Conservation (phyloP, 2,888 invertebrate species). For the Embidobia sp. region DNA sequence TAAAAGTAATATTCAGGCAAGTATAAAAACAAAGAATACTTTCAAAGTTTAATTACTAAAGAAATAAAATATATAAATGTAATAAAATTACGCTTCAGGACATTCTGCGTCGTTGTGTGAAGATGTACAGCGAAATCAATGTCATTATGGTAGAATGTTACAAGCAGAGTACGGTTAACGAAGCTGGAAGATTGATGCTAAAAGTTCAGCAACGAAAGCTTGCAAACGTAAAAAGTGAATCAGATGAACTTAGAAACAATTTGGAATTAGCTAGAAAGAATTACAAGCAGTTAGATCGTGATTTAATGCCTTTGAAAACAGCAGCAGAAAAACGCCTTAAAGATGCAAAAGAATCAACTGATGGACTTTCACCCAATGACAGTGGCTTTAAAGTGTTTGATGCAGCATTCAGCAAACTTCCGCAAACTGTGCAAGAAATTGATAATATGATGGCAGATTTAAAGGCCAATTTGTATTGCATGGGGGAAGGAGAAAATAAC, state of each 20-base stretch:
- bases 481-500: slow-evolving; percentile 83
- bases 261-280: slow-evolving; percentile 75
- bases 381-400: slow-evolving; percentile 80
- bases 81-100: slow-evolving; percentile 54
- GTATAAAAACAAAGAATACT: slow-evolving; percentile 11
- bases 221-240: slow-evolving; percentile 75
- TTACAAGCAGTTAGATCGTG: slow-evolving; percentile 75
- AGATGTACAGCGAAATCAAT: slow-evolving; percentile 74
- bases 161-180: slow-evolving; percentile 67
- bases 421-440: slow-evolving; percentile 83
- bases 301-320: slow-evolving; percentile 76
- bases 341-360: slow-evolving; percentile 83
- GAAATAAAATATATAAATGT: not conserved
- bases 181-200: slow-evolving; percentile 70
- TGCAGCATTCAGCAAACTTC: slow-evolving; percentile 80
- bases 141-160: slow-evolving; percentile 72
- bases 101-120: slow-evolving; percentile 72
- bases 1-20: slow-evolving; percentile 71
- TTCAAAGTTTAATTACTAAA: not conserved
- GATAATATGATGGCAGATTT: slow-evolving; percentile 84
- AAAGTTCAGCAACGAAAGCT: slow-evolving; percentile 67
- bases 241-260: slow-evolving; percentile 73
- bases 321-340: slow-evolving; percentile 83
- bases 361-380: slow-evolving; percentile 84
- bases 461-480: slow-evolving; percentile 86